Evolutionary conservation across 1,140 invertebrate genomes (phyloP).

Genomic region (Tetramorium parvispinum): DNA sequence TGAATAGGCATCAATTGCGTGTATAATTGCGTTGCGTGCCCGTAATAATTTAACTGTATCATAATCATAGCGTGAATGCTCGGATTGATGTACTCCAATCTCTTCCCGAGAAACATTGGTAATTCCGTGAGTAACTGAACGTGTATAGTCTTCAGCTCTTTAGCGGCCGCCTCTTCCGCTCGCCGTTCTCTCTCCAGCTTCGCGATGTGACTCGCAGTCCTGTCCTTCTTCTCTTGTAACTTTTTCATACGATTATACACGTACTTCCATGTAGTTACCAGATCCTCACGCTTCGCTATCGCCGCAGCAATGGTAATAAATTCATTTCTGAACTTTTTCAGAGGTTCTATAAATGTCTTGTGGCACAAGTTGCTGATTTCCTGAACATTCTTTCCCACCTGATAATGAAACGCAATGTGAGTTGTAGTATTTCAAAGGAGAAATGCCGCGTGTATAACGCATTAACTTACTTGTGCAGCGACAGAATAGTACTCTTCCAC

Average conservation of each 20-base stretch:
- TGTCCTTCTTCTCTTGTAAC: conserved; percentile 82
- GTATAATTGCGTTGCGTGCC: conserved; percentile 82
- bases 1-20: conserved; percentile 80
- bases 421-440: neutral
- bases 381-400: conserved; percentile 82
- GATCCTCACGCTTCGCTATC: conserved; percentile 81
- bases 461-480: conserved; percentile 80
- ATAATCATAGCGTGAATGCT: conserved; percentile 83
- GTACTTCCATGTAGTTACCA: conserved; percentile 80
- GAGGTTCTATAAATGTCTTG: conserved; percentile 83
- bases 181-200: conserved; percentile 82
- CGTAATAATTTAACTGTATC: conserved; percentile 85
- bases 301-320: conserved; percentile 78
- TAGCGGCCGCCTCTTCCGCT: conserved; percentile 76
- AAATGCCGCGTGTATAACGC: neutral
- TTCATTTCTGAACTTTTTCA: conserved; percentile 83
- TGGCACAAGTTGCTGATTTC: conserved; percentile 76
- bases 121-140: conserved; percentile 78
- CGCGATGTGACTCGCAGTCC: conserved; percentile 81
- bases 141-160: conserved; percentile 82
- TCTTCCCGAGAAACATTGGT: conserved; percentile 81
- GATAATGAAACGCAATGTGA: neutral
- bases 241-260: conserved; percentile 79
- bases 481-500: conserved; percentile 84
- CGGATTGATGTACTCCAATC: conserved; percentile 83